Evolutionary conservation across 2,888 invertebrate genomes (phyloP).

Genomic region (Villa cingulata): DNA sequence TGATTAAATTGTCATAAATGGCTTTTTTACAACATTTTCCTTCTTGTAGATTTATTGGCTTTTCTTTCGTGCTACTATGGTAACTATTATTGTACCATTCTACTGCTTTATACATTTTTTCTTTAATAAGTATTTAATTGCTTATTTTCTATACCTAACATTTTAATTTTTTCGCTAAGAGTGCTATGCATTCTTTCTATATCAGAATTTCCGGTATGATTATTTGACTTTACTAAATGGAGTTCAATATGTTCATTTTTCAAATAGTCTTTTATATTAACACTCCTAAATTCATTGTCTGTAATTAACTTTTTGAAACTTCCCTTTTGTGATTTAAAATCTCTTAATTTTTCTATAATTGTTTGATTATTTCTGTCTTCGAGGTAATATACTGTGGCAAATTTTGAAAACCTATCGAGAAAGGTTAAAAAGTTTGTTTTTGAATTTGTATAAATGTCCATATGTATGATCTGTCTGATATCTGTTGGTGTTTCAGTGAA

Average conservation of each 20-base stretch:
- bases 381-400: constrained; percentile 11
- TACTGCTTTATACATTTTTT: constrained; percentile 5
- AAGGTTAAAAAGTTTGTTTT: background rate
- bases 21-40: background rate
- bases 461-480: constrained; percentile 7
- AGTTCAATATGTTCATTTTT: constrained; percentile 12
- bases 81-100: constrained; percentile 10
- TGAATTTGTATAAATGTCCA: background rate
- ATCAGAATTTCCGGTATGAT: constrained; percentile 15
- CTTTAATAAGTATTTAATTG: constrained; percentile 4
- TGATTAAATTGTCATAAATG: background rate
- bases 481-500: background rate
- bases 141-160: background rate
- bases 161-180: background rate
- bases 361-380: constrained; percentile 13
- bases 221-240: constrained; percentile 15
- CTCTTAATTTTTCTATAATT: constrained; percentile 12
- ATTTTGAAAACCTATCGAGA: constrained; percentile 11
- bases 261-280: constrained; percentile 11
- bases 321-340: constrained; percentile 8
- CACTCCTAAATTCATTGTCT: constrained; percentile 15
- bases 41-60: background rate
- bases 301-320: constrained; percentile 12
- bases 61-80: constrained; percentile 1
- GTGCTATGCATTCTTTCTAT: constrained; percentile 11